These are phyloP conservation scores for Sparidentex hasta DNA, from an alignment of 2,797 vertebrate species.

Conservation along the genomic window DNA sequence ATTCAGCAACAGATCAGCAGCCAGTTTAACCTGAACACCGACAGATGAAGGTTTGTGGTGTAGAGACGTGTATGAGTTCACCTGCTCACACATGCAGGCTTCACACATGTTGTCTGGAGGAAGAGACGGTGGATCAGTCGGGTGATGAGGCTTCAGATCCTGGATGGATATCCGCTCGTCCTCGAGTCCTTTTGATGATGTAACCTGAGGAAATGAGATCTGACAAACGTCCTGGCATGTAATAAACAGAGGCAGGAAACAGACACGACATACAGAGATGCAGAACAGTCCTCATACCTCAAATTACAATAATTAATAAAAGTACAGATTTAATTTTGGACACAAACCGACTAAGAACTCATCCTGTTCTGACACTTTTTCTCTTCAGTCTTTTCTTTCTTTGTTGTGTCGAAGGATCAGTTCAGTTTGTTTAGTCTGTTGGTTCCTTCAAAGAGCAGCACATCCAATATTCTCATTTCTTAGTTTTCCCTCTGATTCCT, in stretches of 20 bases:
- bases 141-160: constrained; percentile 11
- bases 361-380: not conserved
- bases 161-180: not conserved
- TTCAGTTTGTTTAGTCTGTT: no score
- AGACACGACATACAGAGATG: not conserved
- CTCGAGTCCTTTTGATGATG: constrained; percentile 33
- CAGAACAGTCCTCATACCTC: not conserved
- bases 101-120: not conserved
- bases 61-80: not conserved
- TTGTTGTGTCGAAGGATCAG: no score
- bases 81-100: not conserved
- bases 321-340: not conserved
- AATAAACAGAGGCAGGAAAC: not conserved
- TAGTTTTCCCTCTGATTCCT: not conserved
- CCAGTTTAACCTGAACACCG: not conserved
- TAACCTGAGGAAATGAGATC: constrained; percentile 45
- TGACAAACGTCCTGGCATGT: constrained; percentile 8
- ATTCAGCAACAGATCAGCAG: constrained; percentile 7
- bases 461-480: not conserved
- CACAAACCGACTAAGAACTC: not conserved
- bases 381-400: not conserved
- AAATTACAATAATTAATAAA: not conserved
- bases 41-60: no score
- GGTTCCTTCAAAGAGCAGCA: not conserved
- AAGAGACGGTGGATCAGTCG: not conserved